A percentile compares a stretch with the other conserved stretches of the same genome.
phyloP scores from a whole-genome alignment of 2,888 invertebrate genomes.

The Agonopterix alstromeriana region DNA sequence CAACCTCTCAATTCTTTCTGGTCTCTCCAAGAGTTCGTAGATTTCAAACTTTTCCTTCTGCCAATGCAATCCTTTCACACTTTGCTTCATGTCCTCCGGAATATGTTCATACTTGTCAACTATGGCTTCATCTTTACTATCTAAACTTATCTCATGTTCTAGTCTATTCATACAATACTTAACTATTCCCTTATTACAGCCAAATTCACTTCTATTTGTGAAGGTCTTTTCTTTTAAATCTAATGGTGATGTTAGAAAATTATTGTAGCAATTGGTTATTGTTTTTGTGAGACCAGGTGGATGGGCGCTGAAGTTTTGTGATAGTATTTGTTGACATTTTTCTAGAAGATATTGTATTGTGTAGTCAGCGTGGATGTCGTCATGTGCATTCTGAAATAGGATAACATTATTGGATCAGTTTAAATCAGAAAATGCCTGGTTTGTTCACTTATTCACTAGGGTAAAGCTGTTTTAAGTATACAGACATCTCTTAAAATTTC shows the following conservation, averaged over 20 bases:
- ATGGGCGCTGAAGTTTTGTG: constrained; percentile 50
- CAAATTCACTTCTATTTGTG: constrained; percentile 46
- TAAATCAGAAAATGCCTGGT: too few relatives aligned
- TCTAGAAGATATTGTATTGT: constrained; percentile 38
- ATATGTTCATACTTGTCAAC: constrained; percentile 44
- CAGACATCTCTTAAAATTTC: background rate
- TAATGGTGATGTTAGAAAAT: constrained; percentile 53
- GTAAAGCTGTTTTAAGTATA: constrained; percentile 1
- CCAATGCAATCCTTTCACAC: constrained; percentile 53
- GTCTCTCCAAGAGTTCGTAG: constrained; percentile 47
- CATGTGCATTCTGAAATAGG: constrained; percentile 62
- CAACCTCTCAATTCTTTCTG: constrained; percentile 65
- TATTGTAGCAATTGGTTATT: constrained; percentile 46
- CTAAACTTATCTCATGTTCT: constrained; percentile 46
- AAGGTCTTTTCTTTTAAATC: constrained; percentile 44
- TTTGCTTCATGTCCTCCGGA: constrained; percentile 49
- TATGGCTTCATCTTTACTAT: constrained; percentile 47
- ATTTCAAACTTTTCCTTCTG: constrained; percentile 61
- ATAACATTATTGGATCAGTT: too few relatives aligned
- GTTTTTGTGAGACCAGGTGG: constrained; percentile 47
- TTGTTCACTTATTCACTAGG: too few relatives aligned
- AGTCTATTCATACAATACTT: constrained; percentile 59
- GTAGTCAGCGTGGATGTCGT: constrained; percentile 39
- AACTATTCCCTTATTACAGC: constrained; percentile 45
- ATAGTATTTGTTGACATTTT: constrained; percentile 50